phyloP scores from a whole-genome alignment of 2,888 invertebrate species.

The Lacanobia oleracea region DNA sequence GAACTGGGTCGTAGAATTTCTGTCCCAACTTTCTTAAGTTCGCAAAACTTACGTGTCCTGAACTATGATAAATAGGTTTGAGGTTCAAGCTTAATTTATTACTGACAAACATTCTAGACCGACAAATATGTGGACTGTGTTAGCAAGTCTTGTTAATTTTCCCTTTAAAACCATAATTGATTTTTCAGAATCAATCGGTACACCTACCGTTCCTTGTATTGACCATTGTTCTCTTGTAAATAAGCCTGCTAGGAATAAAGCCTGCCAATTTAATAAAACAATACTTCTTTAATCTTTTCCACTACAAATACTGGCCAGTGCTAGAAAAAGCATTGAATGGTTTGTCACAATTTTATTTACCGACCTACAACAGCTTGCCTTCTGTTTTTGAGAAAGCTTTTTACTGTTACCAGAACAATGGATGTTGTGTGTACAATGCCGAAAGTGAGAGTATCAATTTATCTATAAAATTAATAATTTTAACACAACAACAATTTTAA shows the following conservation, averaged over 20 bases:
- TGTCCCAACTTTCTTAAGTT: not conserved
- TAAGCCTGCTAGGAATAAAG: not conserved
- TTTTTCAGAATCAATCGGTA: not conserved
- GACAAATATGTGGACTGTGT: not conserved
- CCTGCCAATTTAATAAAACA: not conserved
- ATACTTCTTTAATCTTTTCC: not conserved
- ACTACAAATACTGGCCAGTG: not conserved
- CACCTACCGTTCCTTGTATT: not conserved
- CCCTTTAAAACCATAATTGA: not conserved
- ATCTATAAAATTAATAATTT: too few species aligned
- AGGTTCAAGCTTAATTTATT: slow-evolving; percentile 17
- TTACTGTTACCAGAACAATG: too few species aligned
- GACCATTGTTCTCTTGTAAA: slow-evolving; percentile 3
- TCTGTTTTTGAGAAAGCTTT: too few species aligned
- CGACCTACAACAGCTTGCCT: too few species aligned
- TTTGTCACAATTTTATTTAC: too few species aligned
- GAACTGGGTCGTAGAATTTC: slow-evolving; percentile 20
- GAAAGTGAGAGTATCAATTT: too few species aligned
- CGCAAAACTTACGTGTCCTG: slow-evolving; percentile 11
- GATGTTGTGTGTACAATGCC: too few species aligned
- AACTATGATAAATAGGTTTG: slow-evolving; percentile 9
- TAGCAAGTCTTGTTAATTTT: not conserved
- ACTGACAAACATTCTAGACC: slow-evolving; percentile 6
- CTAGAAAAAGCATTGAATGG: not conserved
- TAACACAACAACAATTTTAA: too few species aligned